phyloP scores from a whole-genome alignment of 2,113 vertebrate genomes.

The Serranochromis macrocephalus region DNA sequence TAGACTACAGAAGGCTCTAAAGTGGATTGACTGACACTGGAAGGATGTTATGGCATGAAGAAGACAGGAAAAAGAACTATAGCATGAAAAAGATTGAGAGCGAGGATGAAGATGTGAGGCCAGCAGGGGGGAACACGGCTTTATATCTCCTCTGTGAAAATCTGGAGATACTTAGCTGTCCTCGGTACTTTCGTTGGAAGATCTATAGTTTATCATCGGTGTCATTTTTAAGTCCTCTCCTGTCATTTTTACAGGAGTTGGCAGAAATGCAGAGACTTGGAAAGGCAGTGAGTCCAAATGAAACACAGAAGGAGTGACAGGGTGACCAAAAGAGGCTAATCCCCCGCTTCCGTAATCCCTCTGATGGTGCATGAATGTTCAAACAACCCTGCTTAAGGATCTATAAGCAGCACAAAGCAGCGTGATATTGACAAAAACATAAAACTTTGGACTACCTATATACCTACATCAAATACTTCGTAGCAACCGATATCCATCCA shows the following conservation, averaged over 20 bases:
- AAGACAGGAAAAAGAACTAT: conserved; percentile 17
- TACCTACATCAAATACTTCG: background rate
- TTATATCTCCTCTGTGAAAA: conserved; percentile 34
- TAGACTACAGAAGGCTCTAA: background rate
- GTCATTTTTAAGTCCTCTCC: background rate
- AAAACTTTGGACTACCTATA: background rate
- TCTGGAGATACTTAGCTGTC: conserved; percentile 53
- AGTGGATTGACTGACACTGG: background rate
- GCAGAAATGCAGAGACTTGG: background rate
- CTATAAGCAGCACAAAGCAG: background rate
- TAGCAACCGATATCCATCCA: background rate
- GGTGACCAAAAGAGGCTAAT: background rate
- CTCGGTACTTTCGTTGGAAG: conserved; percentile 8
- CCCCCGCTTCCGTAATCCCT: background rate
- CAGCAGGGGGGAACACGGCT: background rate
- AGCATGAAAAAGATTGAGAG: conserved; percentile 34
- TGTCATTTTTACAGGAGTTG: conserved; percentile 6
- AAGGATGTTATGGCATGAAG: background rate
- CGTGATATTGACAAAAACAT: background rate
- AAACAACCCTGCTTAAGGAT: background rate
- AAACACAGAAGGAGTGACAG: conserved; percentile 6
- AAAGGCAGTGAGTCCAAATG: background rate
- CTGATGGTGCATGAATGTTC: background rate
- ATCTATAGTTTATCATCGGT: conserved; percentile 21
- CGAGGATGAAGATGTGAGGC: conserved; percentile 42